Base-by-base conservation (phyloP, 2,113 vertebrate species). In the Pteruthius melanotis region DNA sequence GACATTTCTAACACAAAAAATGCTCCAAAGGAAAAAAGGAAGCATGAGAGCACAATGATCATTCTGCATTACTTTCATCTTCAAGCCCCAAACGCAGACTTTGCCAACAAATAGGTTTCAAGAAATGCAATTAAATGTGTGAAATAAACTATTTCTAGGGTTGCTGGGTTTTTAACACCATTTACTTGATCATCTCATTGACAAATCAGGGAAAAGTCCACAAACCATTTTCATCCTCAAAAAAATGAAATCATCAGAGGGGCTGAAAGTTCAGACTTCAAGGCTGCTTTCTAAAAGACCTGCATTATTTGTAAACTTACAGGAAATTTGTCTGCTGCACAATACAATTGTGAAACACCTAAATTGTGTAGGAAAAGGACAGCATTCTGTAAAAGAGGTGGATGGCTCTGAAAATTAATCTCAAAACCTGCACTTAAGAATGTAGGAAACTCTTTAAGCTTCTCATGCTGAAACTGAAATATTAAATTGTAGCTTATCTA, bases 331-430 rank as follows among this genome's bases (percentile, higher is more conserved):
- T 50, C 83, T 77, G 84, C 81, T 89, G 42, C 8, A 47, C 83
- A 83, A 87, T 28, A 52, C 47, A 63, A 68, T 81, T 96, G 84
- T 79, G 86, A 91, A 94, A 96, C 31, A 84, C 56, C 74, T 80
- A 13, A 37, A 71, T 35, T n/a, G 65, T 39, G 68, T 13, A 61
- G 72, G 6, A 83, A 44, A 59, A 74, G 35, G 54, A 44, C 31
- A 70, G 74, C 57, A 20, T 42, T 60, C 85, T 90, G 59, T 69
- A 80, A 83, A 80, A 78, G 64, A 61, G 11, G 42, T 66, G 50
- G 17, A 31, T 70, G 61, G 52, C 49, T 88, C 84, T 80, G 86
- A 86, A 92, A 91, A 94, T 64, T 28, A 87, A 56, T 69, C 61
- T 0, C 44, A 80, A 77, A 94, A 64, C 28, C n/a, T 75, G 40